phyloP scores from a whole-genome alignment of 2,113 vertebrate species.

The Chamaetylas fuelleborni region DNA sequence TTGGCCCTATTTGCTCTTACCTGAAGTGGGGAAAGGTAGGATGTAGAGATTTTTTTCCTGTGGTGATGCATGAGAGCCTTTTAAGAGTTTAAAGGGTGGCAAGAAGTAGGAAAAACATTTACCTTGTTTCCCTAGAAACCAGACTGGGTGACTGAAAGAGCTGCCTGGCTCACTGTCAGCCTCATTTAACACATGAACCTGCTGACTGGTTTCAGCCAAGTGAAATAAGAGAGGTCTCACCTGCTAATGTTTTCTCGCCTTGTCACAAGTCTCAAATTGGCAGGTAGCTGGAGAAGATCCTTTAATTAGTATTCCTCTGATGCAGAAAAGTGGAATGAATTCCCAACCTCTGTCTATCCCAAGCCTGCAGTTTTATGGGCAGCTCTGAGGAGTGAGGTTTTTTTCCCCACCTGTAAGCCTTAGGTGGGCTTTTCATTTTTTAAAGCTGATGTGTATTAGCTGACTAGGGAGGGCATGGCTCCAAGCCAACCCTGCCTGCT shows the following conservation, averaged over 20 bases:
- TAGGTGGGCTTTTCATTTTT: not conserved
- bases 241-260: not conserved
- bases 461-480: not conserved
- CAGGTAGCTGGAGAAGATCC: not conserved
- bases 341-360: not conserved
- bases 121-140: slow-evolving; percentile 61
- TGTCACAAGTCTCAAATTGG: not conserved
- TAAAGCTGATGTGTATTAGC: rapidly evolving
- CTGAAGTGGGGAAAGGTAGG: not conserved
- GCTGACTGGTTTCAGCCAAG: not conserved
- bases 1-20: not conserved
- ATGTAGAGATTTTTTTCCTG: not conserved
- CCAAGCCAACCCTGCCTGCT: not conserved
- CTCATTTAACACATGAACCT: slow-evolving; percentile 15
- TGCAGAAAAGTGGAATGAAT: not conserved
- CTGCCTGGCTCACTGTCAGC: slow-evolving; percentile 5
- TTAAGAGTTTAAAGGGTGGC: slow-evolving; percentile 1
- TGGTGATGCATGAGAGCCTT: not conserved
- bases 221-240: not conserved
- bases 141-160: not conserved
- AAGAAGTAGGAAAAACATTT: slow-evolving; percentile 44
- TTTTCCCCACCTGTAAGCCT: not conserved
- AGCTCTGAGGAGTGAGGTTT: not conserved
- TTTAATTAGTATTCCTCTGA: not conserved
- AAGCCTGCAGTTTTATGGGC: not conserved